These are phyloP conservation scores for Magallana nippona DNA, from an alignment of 2,888 invertebrate species.

Conservation along the genomic window DNA sequence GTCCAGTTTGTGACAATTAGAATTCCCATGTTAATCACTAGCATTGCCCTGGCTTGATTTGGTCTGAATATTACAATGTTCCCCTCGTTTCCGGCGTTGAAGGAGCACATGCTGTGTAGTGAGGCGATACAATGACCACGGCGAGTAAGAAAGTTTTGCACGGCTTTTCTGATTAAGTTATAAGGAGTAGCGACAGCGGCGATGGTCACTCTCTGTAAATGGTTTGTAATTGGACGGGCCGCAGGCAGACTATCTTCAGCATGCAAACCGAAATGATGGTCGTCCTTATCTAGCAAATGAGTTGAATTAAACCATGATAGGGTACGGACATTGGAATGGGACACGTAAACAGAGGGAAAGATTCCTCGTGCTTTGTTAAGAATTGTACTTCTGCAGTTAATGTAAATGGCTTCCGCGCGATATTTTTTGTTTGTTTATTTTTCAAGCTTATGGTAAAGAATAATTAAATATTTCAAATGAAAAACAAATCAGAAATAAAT, in stretches of 20 bases:
- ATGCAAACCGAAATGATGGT: neutral
- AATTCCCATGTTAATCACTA: neutral
- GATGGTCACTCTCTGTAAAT: slow-evolving; percentile 1
- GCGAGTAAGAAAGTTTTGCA: neutral
- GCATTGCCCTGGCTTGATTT: neutral
- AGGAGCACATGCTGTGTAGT: neutral
- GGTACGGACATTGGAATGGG: neutral
- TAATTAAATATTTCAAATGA: no score
- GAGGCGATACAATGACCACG: slow-evolving; percentile 10
- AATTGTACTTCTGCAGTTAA: neutral
- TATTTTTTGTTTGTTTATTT: neutral
- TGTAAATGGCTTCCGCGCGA: neutral
- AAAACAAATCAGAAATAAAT: no score
- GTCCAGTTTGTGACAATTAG: neutral
- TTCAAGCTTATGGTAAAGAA: no score
- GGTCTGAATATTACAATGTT: neutral
- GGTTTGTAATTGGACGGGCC: slow-evolving; percentile 5
- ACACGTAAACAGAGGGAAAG: neutral
- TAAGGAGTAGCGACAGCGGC: neutral
- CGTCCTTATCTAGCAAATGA: slow-evolving; percentile 13
- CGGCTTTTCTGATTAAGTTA: slow-evolving; percentile 22
- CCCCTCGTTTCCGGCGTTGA: neutral
- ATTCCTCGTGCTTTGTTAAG: neutral
- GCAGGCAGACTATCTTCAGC: neutral
- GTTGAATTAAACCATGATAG: slow-evolving; percentile 17